A percentile compares a stretch with the other conserved stretches of the same genome.
phyloP scores from a whole-genome alignment of 2,797 vertebrate species.

The Siniperca obscura region DNA sequence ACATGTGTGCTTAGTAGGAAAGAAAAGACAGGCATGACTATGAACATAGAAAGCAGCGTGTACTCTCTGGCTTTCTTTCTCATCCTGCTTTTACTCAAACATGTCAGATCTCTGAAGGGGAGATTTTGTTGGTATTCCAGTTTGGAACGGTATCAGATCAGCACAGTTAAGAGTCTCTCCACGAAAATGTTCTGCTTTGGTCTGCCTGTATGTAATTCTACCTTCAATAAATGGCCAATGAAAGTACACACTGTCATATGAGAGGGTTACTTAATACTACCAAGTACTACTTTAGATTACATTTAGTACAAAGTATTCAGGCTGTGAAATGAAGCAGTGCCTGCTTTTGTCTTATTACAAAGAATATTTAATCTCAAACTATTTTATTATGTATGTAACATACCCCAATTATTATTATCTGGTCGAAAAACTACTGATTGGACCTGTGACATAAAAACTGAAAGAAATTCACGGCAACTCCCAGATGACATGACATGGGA shows the following conservation, averaged over 20 bases:
- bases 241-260: background rate
- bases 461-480: background rate
- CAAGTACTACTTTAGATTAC: background rate
- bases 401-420: background rate
- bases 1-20: background rate
- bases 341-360: background rate
- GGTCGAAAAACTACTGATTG: background rate
- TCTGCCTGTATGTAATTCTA: conserved; percentile 4
- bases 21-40: background rate
- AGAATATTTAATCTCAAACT: background rate
- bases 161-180: background rate
- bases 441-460: background rate
- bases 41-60: background rate
- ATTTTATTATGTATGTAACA: background rate
- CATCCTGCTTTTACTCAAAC: background rate
- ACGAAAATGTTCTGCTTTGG: background rate
- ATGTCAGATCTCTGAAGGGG: background rate
- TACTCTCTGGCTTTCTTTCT: background rate
- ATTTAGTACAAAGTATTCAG: background rate
- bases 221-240: background rate
- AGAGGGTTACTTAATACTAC: background rate
- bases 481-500: background rate
- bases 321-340: background rate
- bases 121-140: background rate
- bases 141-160: background rate